phyloP scores from a whole-genome alignment of 2,888 invertebrate genomes.

The Acanthoscelides obtectus region DNA sequence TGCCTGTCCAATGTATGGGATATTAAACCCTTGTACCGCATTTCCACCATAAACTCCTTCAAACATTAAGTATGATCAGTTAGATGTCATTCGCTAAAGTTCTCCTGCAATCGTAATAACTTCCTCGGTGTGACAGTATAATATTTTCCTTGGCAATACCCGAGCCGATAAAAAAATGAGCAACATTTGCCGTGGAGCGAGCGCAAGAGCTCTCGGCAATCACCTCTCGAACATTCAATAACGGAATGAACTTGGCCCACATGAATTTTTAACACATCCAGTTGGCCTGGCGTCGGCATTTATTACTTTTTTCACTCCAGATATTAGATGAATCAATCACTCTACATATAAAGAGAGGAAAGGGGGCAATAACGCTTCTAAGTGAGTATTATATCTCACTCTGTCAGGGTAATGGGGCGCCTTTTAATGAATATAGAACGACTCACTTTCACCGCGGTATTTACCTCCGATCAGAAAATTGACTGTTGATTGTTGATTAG shows the following conservation, averaged over 20 bases:
- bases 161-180: neutral
- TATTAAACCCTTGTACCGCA: no score
- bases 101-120: neutral
- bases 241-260: neutral
- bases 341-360: constrained; percentile 1
- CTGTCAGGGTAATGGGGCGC: neutral
- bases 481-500: no score
- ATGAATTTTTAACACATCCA: constrained; percentile 19
- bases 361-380: neutral
- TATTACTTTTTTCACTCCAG: constrained; percentile 36
- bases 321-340: constrained; percentile 36
- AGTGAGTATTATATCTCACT: neutral
- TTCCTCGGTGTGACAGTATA: neutral
- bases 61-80: no score
- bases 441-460: no score
- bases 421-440: neutral
- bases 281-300: constrained; percentile 23
- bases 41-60: no score
- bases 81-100: no score
- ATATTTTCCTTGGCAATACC: neutral
- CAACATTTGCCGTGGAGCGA: neutral
- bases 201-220: neutral
- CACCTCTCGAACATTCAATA: neutral
- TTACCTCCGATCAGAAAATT: no score
- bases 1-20: no score